phyloP scores from a whole-genome alignment of 2,888 invertebrate species.

The Ophion ventricosus region DNA sequence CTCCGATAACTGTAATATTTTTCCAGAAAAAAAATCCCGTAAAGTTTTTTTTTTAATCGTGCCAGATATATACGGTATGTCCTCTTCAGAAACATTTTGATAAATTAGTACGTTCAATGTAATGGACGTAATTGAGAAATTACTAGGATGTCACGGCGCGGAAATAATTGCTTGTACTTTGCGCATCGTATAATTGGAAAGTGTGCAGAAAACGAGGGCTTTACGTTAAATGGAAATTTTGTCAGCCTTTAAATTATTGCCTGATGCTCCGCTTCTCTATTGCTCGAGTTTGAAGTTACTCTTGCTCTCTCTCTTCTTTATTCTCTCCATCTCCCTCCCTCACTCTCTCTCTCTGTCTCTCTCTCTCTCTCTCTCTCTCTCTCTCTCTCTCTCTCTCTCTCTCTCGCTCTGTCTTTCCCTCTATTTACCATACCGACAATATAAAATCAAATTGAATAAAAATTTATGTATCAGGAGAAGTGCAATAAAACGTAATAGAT shows the following conservation, averaged over 20 bases:
- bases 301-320: slow-evolving; percentile 62
- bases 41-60: not conserved
- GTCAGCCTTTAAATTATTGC: slow-evolving; percentile 25
- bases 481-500: slow-evolving; percentile 80
- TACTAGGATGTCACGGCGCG: not conserved
- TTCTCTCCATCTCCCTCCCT: slow-evolving; percentile 64
- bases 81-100: not conserved
- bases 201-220: slow-evolving; percentile 7
- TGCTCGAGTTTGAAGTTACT: slow-evolving; percentile 20
- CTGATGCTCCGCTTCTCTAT: not conserved
- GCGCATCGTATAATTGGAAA: not conserved
- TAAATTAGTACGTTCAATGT: not conserved
- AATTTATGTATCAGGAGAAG: slow-evolving; percentile 80
- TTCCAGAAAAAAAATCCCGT: too few species aligned
- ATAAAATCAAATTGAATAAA: slow-evolving; percentile 80
- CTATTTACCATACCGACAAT: slow-evolving; percentile 77
- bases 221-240: slow-evolving; percentile 24
- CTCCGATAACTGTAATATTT: too few species aligned
- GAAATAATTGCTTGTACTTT: not conserved
- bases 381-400: slow-evolving; percentile 65
- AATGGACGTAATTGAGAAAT: not conserved
- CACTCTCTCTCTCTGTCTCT: slow-evolving; percentile 55
- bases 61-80: not conserved
- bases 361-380: slow-evolving; percentile 44
- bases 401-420: slow-evolving; percentile 19